A percentile compares a stretch with the other conserved stretches of the same genome.
These are phyloP conservation scores for Nothocercus nigrocapillus DNA, from an alignment of 2,113 vertebrate genomes.

Conservation along the genomic window DNA sequence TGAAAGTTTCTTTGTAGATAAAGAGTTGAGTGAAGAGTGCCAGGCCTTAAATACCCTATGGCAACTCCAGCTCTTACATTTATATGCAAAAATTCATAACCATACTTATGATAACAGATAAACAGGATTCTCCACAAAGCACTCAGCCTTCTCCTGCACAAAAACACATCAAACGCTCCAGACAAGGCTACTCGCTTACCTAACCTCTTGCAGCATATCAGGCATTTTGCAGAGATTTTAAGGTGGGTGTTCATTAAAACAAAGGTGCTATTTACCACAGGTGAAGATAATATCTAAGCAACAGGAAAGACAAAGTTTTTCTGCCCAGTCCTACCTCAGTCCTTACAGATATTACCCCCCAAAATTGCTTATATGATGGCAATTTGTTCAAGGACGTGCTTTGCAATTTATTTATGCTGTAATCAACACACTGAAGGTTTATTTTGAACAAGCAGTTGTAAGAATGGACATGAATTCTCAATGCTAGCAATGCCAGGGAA, in stretches of 20 bases:
- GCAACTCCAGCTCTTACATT: constrained; percentile 18
- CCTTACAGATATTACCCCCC: neutral
- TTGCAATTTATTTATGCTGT: neutral
- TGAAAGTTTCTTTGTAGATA: neutral
- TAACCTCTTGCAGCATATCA: neutral
- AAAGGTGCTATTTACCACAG: neutral
- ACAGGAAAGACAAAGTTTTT: constrained; percentile 11
- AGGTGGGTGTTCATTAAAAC: neutral
- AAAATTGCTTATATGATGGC: neutral
- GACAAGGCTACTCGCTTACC: neutral
- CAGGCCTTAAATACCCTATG: neutral
- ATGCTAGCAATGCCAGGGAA: neutral
- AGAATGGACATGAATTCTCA: neutral
- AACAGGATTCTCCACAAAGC: constrained; percentile 32
- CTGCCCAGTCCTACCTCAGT: neutral
- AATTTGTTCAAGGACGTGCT: neutral
- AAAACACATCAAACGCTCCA: neutral
- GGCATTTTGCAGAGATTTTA: constrained; percentile 8
- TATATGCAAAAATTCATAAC: constrained; percentile 34
- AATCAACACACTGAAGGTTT: constrained; percentile 23
- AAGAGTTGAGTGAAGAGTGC: neutral
- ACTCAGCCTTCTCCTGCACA: neutral
- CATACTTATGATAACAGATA: constrained; percentile 31
- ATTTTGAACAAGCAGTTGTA: neutral
- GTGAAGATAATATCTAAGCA: neutral